Evolutionary conservation across 2,888 invertebrate species (phyloP).

Genomic region (Drosophila kambysellisi): DNA sequence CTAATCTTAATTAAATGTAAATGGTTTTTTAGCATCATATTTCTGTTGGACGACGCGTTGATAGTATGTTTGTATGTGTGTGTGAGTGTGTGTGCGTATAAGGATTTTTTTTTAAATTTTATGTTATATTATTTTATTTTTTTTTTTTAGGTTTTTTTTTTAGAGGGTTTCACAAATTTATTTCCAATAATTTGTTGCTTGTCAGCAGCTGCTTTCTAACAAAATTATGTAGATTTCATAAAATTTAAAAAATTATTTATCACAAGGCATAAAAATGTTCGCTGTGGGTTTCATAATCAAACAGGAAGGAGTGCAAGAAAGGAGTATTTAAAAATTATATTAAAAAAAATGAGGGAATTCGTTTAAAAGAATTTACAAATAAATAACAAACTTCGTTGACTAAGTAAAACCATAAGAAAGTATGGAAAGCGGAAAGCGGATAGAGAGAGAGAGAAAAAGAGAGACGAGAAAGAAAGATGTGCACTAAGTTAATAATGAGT

Average conservation of each 20-base stretch:
- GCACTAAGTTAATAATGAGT: slow-evolving; percentile 5
- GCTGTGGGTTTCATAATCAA: slow-evolving; percentile 9
- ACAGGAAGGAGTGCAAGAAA: neutral
- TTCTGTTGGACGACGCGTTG: slow-evolving; percentile 70
- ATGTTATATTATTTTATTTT: neutral
- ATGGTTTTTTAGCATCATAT: slow-evolving; percentile 60
- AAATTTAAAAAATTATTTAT: slow-evolving; percentile 58
- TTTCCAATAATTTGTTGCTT: slow-evolving; percentile 8
- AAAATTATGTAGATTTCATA: slow-evolving; percentile 26
- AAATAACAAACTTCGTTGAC: slow-evolving; percentile 70
- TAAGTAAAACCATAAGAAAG: slow-evolving; percentile 38
- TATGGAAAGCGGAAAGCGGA: neutral
- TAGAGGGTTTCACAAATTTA: slow-evolving; percentile 3
- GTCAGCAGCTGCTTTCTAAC: slow-evolving; percentile 16
- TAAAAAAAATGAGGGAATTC: slow-evolving; percentile 9
- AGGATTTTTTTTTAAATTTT: neutral
- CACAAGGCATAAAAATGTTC: slow-evolving; percentile 46
- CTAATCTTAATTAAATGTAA: slow-evolving; percentile 54
- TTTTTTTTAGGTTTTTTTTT: neutral
- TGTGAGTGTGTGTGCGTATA: slow-evolving; percentile 4
- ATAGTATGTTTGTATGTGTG: slow-evolving; percentile 26
- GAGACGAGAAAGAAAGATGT: neutral
- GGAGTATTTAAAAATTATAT: slow-evolving; percentile 9
- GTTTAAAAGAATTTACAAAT: slow-evolving; percentile 55
- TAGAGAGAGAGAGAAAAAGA: neutral